A percentile compares a stretch with the other conserved stretches of the same genome.
These are phyloP conservation scores for Lepus townsendii DNA, from an alignment of 2,797 vertebrate species.

Conservation along the genomic window DNA sequence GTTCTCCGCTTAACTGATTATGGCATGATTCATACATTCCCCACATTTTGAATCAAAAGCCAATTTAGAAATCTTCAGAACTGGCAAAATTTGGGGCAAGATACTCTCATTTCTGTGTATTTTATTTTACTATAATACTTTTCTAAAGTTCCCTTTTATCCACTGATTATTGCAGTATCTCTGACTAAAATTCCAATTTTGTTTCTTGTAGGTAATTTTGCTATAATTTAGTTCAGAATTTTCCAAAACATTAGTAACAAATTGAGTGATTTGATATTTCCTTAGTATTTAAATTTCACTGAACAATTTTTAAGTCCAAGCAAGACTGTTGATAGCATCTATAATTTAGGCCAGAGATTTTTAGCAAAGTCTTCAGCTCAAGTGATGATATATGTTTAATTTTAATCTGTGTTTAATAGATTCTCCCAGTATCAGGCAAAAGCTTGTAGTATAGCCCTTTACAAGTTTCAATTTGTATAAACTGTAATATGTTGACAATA, in stretches of 20 bases:
- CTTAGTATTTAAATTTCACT: constrained; percentile 12
- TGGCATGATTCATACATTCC: neutral
- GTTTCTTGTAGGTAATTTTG: neutral
- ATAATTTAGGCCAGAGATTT: neutral
- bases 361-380: neutral
- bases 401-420: constrained; percentile 45
- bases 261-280: constrained; percentile 27
- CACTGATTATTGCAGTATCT: neutral
- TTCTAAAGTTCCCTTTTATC: neutral
- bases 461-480: neutral
- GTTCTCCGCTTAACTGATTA: neutral
- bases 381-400: neutral
- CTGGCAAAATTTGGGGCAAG: neutral
- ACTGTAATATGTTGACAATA: neutral
- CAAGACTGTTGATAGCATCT: neutral
- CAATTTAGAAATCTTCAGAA: neutral
- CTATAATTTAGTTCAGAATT: neutral
- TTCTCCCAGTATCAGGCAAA: neutral
- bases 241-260: constrained; percentile 33
- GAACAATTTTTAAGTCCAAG: neutral
- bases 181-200: neutral
- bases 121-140: constrained; percentile 16
- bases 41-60: neutral
- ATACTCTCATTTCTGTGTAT: neutral
- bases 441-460: neutral